These are phyloP conservation scores for Calosoma granatense DNA, from an alignment of 1,140 invertebrate genomes.

Conservation along the genomic window DNA sequence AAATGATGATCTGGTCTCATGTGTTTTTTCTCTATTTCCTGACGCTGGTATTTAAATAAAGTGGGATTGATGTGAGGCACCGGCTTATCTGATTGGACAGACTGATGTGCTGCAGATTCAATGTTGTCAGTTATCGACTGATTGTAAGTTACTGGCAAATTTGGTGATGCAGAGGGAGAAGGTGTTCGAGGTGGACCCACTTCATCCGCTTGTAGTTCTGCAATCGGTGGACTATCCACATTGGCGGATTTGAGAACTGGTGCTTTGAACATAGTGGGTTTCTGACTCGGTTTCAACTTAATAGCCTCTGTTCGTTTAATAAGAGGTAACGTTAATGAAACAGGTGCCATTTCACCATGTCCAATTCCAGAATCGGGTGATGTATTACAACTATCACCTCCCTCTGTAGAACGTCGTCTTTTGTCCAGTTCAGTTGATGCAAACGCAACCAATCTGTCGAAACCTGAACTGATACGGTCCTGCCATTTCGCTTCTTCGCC, in stretches of 20 bases:
- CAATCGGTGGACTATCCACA: slow-evolving; percentile 39
- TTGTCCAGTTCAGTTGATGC: slow-evolving; percentile 77
- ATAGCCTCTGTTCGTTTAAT: slow-evolving; percentile 28
- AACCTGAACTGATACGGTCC: slow-evolving; percentile 74
- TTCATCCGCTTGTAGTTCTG: slow-evolving; percentile 35
- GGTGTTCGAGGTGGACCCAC: slow-evolving; percentile 55
- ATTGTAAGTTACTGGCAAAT: slow-evolving; percentile 30
- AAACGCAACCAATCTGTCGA: slow-evolving; percentile 77
- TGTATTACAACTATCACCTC: slow-evolving; percentile 55
- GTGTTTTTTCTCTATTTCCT: slow-evolving; percentile 39
- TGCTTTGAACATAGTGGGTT: slow-evolving; percentile 35
- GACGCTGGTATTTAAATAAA: slow-evolving; percentile 52
- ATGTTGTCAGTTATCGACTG: slow-evolving; percentile 23
- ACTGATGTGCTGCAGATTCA: slow-evolving; percentile 11
- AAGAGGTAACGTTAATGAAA: slow-evolving; percentile 41
- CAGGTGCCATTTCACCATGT: slow-evolving; percentile 48
- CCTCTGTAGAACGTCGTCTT: slow-evolving; percentile 63
- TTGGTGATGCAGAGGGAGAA: slow-evolving; percentile 49
- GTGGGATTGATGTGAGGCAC: slow-evolving; percentile 32
- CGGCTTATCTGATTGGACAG: slow-evolving; percentile 22
- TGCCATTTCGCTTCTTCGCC: slow-evolving; percentile 65
- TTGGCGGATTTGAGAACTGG: slow-evolving; percentile 26
- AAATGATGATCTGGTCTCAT: slow-evolving; percentile 51
- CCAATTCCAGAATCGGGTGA: slow-evolving; percentile 69
- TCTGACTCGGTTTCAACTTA: slow-evolving; percentile 27